phyloP scores from a whole-genome alignment of 2,888 invertebrate species.

The Drosophila flavopinicola region DNA sequence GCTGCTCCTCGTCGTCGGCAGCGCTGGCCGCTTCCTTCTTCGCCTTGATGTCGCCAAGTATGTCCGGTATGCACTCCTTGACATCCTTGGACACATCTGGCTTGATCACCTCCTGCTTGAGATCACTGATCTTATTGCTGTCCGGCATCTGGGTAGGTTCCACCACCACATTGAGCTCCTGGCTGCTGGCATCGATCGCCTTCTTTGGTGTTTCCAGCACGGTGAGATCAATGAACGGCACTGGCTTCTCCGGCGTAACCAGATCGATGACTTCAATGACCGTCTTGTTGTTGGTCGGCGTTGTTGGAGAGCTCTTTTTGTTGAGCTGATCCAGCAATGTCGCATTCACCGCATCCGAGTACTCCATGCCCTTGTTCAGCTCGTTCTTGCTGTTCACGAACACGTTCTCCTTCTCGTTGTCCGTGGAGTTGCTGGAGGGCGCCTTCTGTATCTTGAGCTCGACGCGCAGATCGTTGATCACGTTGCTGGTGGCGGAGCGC shows the following conservation, averaged over 20 bases:
- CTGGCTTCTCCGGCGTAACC: slow-evolving; percentile 82
- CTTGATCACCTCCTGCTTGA: slow-evolving; percentile 72
- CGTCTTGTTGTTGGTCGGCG: slow-evolving; percentile 76
- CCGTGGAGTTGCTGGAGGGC: slow-evolving; percentile 76
- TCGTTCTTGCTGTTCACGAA: slow-evolving; percentile 84
- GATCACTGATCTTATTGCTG: slow-evolving; percentile 80
- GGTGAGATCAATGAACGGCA: slow-evolving; percentile 80
- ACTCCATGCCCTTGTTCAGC: slow-evolving; percentile 83
- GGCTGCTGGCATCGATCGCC: slow-evolving; percentile 59
- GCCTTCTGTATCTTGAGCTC: slow-evolving; percentile 82
- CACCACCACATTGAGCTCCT: slow-evolving; percentile 62
- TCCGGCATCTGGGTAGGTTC: slow-evolving; percentile 50
- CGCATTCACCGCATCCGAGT: slow-evolving; percentile 82
- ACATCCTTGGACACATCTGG: slow-evolving; percentile 83
- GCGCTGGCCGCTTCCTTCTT: slow-evolving; percentile 36
- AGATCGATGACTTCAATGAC: slow-evolving; percentile 84
- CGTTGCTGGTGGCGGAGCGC: slow-evolving; percentile 76
- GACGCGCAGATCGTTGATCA: slow-evolving; percentile 81
- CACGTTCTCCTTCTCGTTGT: slow-evolving; percentile 84
- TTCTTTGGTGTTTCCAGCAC: slow-evolving; percentile 75
- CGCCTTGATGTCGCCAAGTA: slow-evolving; percentile 78
- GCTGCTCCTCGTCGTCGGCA: slow-evolving; percentile 61
- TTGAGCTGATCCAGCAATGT: slow-evolving; percentile 80
- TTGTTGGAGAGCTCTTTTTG: slow-evolving; percentile 72
- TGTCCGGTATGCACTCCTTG: slow-evolving; percentile 83